A percentile compares a stretch with the other conserved stretches of the same genome.
Conservation (phyloP, 2,113 vertebrate genomes). For the Neomonachus schauinslandi region DNA sequence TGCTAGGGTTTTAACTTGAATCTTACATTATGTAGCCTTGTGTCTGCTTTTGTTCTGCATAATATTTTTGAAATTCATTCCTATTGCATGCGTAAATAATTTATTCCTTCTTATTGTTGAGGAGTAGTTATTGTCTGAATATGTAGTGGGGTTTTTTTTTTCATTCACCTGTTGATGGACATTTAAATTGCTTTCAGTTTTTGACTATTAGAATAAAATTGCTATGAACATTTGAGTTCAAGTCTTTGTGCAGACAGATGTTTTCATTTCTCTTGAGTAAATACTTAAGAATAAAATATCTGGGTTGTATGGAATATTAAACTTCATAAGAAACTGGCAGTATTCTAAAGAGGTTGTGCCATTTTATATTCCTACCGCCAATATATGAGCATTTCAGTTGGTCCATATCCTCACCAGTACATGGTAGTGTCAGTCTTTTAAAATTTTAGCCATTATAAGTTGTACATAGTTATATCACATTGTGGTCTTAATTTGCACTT, state of each 20-base stretch:
- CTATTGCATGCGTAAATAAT: not conserved
- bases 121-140: not conserved
- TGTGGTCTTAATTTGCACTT: not conserved
- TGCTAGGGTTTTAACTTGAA: not conserved
- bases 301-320: not conserved
- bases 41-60: not conserved
- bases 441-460: not conserved
- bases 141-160: not conserved
- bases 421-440: not conserved
- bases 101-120: not conserved
- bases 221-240: not conserved
- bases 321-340: not conserved
- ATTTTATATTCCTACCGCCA: not conserved
- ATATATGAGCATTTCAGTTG: not conserved
- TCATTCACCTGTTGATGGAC: not conserved
- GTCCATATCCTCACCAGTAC: not conserved
- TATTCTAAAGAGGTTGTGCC: not conserved
- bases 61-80: not conserved
- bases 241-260: not conserved
- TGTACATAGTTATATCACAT: not conserved
- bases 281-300: not conserved
- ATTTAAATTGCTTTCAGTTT: not conserved
- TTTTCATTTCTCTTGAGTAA: constrained; percentile 37
- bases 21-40: not conserved
- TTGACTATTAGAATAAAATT: constrained; percentile 18